Conservation (phyloP, 1,140 invertebrate species). For the Stegodyphus dumicola region DNA sequence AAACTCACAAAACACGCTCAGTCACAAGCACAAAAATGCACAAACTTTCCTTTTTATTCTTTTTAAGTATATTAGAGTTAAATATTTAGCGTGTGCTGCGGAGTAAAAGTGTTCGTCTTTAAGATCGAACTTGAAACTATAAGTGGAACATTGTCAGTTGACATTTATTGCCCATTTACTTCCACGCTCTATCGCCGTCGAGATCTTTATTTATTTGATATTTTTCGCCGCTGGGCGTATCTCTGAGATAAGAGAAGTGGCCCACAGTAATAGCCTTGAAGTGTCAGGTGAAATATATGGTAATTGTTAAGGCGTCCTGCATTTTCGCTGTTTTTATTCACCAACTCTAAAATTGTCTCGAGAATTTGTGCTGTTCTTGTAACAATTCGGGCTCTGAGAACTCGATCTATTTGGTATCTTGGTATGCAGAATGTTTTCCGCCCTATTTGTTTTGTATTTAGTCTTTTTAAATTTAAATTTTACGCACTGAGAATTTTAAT, state of each 20-base stretch:
- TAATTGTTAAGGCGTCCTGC: constrained; percentile 44
- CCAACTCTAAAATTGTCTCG: constrained; percentile 43
- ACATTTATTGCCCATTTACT: constrained; percentile 59
- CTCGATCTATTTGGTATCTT: too few relatives aligned
- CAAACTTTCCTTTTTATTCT: neutral
- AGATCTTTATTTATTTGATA: constrained; percentile 59
- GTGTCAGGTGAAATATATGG: constrained; percentile 53
- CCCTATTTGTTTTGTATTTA: too few relatives aligned
- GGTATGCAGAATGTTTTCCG: too few relatives aligned
- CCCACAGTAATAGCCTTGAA: constrained; percentile 45
- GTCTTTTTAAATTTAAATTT: too few relatives aligned
- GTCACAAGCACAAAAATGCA: too few relatives aligned
- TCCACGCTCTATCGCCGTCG: constrained; percentile 32
- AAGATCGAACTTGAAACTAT: constrained; percentile 52
- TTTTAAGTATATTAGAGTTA: constrained; percentile 49
- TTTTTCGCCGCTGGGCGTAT: constrained; percentile 48
- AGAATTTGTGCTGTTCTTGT: neutral
- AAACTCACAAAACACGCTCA: too few relatives aligned
- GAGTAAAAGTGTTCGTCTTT: constrained; percentile 51
- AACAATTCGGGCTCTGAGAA: too few relatives aligned
- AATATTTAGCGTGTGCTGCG: constrained; percentile 51
- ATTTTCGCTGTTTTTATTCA: constrained; percentile 50
- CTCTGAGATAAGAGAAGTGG: constrained; percentile 49
- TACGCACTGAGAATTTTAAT: too few relatives aligned
- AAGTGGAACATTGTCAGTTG: constrained; percentile 56